Percentiles rank a stretch among this genome's conserved stretches.
phyloP scores from a whole-genome alignment of 2,797 vertebrate species.

The Anabacerthia variegaticeps region DNA sequence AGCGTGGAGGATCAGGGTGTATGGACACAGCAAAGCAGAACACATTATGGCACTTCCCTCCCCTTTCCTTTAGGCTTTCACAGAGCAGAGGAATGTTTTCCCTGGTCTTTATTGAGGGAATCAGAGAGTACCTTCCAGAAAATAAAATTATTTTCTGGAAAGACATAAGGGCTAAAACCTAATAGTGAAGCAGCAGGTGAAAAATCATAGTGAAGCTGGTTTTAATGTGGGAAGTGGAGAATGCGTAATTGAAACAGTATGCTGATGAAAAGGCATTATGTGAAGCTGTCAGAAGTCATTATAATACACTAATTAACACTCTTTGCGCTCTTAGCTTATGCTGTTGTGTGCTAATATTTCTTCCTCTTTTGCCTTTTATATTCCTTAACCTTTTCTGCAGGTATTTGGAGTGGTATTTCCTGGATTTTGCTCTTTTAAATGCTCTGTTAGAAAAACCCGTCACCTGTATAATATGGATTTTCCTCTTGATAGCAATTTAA shows the following conservation, averaged over 20 bases:
- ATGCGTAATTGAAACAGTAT: slow-evolving; percentile 70
- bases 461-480: slow-evolving; percentile 1
- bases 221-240: slow-evolving; percentile 66
- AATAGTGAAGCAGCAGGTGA: slow-evolving; percentile 59
- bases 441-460: neutral
- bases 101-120: slow-evolving; percentile 3
- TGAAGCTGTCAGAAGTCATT: slow-evolving; percentile 70
- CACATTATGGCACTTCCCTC: neutral
- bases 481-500: slow-evolving; percentile 13
- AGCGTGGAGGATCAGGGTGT: neutral
- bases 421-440: neutral
- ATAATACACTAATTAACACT: slow-evolving; percentile 67
- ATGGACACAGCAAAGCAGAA: neutral
- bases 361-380: slow-evolving; percentile 39
- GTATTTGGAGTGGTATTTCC: neutral
- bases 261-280: slow-evolving; percentile 71
- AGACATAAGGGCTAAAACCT: slow-evolving; percentile 47
- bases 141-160: slow-evolving; percentile 42
- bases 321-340: slow-evolving; percentile 36
- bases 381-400: slow-evolving; percentile 44
- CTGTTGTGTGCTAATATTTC: slow-evolving; percentile 55
- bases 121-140: slow-evolving; percentile 46
- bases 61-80: slow-evolving; percentile 29
- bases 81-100: slow-evolving; percentile 20
- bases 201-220: slow-evolving; percentile 56